Evolutionary conservation across 2,797 vertebrate species (phyloP).

Genomic region (Peromyscus nudipes): DNA sequence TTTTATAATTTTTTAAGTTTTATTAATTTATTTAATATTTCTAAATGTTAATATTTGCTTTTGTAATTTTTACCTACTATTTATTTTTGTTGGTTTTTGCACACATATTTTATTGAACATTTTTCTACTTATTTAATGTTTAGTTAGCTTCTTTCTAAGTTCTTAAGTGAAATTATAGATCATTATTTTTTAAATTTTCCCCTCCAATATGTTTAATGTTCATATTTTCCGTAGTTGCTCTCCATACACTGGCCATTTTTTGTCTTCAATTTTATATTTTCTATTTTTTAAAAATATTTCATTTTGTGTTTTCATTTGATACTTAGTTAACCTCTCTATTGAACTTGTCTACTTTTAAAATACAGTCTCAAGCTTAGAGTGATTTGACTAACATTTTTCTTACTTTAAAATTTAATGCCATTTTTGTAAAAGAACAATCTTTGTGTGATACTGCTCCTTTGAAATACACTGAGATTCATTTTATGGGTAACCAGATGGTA

Average conservation of each 20-base stretch:
- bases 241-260: neutral
- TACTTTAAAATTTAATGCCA: slow-evolving; percentile 9
- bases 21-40: neutral
- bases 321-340: neutral
- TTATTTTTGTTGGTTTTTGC: neutral
- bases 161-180: neutral
- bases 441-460: neutral
- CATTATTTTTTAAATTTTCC: neutral
- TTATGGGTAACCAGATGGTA: neutral
- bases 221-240: neutral
- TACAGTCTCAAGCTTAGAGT: neutral
- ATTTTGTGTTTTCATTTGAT: neutral
- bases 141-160: slow-evolving; percentile 16
- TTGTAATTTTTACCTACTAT: slow-evolving; percentile 1
- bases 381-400: neutral
- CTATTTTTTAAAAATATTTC: neutral
- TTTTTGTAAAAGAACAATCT: slow-evolving; percentile 37
- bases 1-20: neutral
- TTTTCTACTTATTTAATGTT: neutral
- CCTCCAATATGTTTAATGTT: neutral
- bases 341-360: neutral
- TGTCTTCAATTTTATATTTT: slow-evolving; percentile 8
- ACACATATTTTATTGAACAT: neutral
- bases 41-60: neutral
- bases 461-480: neutral